Conservation (phyloP, 1,140 invertebrate genomes). For the Lamellibrachia luymesi region DNA sequence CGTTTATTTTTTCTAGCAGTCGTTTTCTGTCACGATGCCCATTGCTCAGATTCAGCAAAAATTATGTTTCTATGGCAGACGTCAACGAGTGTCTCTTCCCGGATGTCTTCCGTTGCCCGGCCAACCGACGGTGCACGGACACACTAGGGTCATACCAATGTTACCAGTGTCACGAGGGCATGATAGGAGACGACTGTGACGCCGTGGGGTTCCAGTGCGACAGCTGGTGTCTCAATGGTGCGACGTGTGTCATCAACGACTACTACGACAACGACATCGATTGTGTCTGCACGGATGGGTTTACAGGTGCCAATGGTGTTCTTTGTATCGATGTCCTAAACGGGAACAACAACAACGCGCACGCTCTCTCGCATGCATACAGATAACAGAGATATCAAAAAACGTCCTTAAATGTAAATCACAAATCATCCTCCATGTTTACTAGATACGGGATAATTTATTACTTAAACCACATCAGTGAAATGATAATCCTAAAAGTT, state of each 20-base stretch:
- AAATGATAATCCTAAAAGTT: no score
- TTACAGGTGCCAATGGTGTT: not conserved
- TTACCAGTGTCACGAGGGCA: not conserved
- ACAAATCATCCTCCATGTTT: not conserved
- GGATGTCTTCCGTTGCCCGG: not conserved
- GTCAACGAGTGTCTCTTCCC: not conserved
- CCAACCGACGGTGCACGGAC: not conserved
- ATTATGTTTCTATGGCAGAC: not conserved
- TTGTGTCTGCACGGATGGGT: not conserved
- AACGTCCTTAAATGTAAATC: not conserved
- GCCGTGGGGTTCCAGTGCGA: not conserved
- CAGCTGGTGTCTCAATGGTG: not conserved
- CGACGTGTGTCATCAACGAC: not conserved
- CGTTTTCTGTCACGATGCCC: not conserved
- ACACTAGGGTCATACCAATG: not conserved
- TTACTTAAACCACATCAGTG: not conserved
- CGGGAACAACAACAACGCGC: not conserved
- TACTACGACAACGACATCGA: not conserved
- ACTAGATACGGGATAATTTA: not conserved
- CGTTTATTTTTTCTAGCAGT: no score
- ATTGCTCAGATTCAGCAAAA: not conserved
- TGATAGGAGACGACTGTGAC: not conserved
- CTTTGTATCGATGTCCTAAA: not conserved
- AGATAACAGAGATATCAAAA: no score
- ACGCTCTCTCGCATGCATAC: no score